These are phyloP conservation scores for Chromobotia macracanthus DNA, from an alignment of 2,797 vertebrate species.

Conservation along the genomic window DNA sequence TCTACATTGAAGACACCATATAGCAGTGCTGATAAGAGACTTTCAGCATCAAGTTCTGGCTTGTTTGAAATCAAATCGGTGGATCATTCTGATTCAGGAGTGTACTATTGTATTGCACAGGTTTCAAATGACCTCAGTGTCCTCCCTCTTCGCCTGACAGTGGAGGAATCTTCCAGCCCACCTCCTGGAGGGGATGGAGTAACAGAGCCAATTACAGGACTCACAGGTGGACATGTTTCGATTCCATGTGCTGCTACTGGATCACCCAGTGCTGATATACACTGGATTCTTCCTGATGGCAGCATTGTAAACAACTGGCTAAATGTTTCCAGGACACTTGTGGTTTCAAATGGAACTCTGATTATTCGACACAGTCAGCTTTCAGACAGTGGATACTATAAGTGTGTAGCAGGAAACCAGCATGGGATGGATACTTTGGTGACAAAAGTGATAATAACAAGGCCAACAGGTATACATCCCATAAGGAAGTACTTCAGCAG, in stretches of 20 bases:
- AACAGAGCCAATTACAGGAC: slow-evolving; percentile 66
- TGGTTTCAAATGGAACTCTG: slow-evolving; percentile 81
- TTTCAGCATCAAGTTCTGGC: slow-evolving; percentile 79
- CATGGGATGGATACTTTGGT: slow-evolving; percentile 80
- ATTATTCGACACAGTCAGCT: slow-evolving; percentile 74
- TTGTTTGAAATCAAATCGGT: slow-evolving; percentile 74
- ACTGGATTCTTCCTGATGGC: slow-evolving; percentile 85
- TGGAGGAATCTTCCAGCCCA: slow-evolving; percentile 77
- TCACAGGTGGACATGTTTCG: slow-evolving; percentile 71
- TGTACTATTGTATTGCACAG: slow-evolving; percentile 84
- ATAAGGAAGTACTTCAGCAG: slow-evolving; percentile 67
- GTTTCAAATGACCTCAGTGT: slow-evolving; percentile 76
- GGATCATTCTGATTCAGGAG: slow-evolving; percentile 77
- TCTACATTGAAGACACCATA: slow-evolving; percentile 75
- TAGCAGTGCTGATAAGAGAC: slow-evolving; percentile 66
- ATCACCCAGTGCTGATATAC: slow-evolving; percentile 82
- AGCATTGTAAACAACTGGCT: slow-evolving; percentile 68
- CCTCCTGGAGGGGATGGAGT: slow-evolving; percentile 64
- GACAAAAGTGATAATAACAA: slow-evolving; percentile 75
- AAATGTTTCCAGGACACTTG: slow-evolving; percentile 74
- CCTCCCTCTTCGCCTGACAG: slow-evolving; percentile 75
- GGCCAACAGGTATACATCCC: slow-evolving; percentile 70
- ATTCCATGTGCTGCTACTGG: slow-evolving; percentile 78
- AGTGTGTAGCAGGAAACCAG: slow-evolving; percentile 85
- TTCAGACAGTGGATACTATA: slow-evolving; percentile 85